phyloP scores from a whole-genome alignment of 2,113 vertebrate species.

The Haemorhous mexicanus region DNA sequence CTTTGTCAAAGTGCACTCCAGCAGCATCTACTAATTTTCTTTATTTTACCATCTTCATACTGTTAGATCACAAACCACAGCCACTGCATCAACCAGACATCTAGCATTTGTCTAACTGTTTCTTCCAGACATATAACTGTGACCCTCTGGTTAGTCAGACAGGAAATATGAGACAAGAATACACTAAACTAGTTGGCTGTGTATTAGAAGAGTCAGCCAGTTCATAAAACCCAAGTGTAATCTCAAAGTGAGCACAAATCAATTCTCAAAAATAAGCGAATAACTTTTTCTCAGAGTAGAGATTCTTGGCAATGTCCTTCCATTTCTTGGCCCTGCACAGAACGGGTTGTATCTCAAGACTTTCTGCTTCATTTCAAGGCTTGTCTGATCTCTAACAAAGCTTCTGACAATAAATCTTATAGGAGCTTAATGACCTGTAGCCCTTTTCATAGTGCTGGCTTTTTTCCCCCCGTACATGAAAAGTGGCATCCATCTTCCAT shows the following conservation, averaged over 20 bases:
- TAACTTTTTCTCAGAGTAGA: neutral
- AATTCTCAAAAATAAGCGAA: neutral
- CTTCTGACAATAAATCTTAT: neutral
- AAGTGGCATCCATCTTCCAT: neutral
- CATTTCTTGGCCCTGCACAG: neutral
- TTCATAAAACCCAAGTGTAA: neutral
- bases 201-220: neutral
- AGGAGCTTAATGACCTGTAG: neutral
- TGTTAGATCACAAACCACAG: neutral
- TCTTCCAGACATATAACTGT: neutral
- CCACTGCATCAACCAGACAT: neutral
- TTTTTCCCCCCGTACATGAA: accelerated
- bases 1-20: neutral
- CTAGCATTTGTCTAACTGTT: neutral
- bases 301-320: neutral
- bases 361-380: neutral
- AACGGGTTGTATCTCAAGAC: neutral
- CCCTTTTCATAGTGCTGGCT: neutral
- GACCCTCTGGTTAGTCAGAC: neutral
- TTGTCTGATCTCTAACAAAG: neutral
- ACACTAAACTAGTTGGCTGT: neutral
- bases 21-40: neutral
- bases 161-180: neutral
- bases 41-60: neutral
- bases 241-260: neutral